phyloP scores from a whole-genome alignment of 2,888 invertebrate genomes.

The Diarsia rubi region DNA sequence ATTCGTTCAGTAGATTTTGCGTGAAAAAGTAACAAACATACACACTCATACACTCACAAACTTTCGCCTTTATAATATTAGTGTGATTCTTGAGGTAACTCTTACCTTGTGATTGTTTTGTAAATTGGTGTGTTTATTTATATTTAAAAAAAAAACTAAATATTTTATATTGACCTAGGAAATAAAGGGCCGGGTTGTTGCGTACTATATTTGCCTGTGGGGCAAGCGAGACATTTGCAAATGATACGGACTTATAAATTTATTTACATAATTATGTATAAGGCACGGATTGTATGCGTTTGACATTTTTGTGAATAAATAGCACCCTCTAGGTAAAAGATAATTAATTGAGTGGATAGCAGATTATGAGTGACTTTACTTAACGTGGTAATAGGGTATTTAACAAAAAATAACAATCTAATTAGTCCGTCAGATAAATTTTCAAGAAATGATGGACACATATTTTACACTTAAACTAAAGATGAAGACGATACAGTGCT shows the following conservation, averaged over 20 bases:
- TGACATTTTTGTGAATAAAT: conserved; percentile 16
- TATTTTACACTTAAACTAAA: too few species aligned
- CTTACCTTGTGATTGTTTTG: background rate
- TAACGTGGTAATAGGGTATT: background rate
- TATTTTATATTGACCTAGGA: conserved; percentile 82
- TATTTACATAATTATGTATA: conserved; percentile 8
- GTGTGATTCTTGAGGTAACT: background rate
- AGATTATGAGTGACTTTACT: background rate
- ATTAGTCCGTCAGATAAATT: too few species aligned
- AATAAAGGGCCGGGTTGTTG: conserved; percentile 71
- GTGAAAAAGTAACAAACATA: too few species aligned
- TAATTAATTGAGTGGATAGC: background rate
- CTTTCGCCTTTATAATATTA: too few species aligned
- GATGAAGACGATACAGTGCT: too few species aligned
- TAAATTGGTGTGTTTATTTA: conserved; percentile 16
- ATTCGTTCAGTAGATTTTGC: too few species aligned
- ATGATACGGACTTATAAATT: conserved; percentile 22
- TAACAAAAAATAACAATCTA: too few species aligned
- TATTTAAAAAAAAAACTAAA: conserved; percentile 65
- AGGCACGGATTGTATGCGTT: conserved; percentile 8
- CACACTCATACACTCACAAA: too few species aligned
- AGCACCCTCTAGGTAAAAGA: background rate
- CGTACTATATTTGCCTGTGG: conserved; percentile 65
- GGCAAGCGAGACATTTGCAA: conserved; percentile 27
- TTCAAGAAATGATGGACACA: too few species aligned